Base-by-base conservation (phyloP, 2,113 vertebrate species). In the Xiphias gladius region DNA sequence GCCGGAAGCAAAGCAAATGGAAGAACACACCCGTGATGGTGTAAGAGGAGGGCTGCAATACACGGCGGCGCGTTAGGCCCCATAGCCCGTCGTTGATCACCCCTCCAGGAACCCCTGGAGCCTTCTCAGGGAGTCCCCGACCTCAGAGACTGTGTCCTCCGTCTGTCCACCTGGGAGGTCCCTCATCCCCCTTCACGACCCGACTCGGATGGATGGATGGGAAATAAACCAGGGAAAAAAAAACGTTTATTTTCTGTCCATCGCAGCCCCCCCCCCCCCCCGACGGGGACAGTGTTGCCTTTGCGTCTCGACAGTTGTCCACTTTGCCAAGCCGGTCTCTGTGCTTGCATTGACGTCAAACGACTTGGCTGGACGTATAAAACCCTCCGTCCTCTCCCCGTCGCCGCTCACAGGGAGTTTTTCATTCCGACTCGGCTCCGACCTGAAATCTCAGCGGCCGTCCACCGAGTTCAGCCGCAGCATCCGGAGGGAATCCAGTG, bases 291-390 rank as follows among this genome's bases (percentile, higher is more conserved):
- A 41, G 37, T 16, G 41, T 73, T 70, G 68, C 79, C 64, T 80
- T 64, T 26, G 87, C 37, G 70, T 77, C 84, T 85, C 71, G 74
- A 72, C 63, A 92, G 78, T 87, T 90, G 80, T 89, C 91, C 91
- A 87, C 77, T 93, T 94, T 94, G n/a, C 94, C 95, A 93, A 62
- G 76, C 74, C 91, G 70, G 85, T 92, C 80, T 93, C 74, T 92
- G 94, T 73, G 86, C 88, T 91, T 55, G 75, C 82, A 80, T 94
- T 97, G 96, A 97, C 97, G 97, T 97, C 97, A 97, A 84, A 86
- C 84, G 87, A 80, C 90, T 92, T 80, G 87, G 84, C 93, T 83
- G 93, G 94, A 85, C 78, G 94, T 94, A 96, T 97, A 97, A 96
- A 97, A 96, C 81, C 85, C 41, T 81, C 69, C 86, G 73, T 82